These are phyloP conservation scores for Phrixothrix hirtus DNA, from an alignment of 2,888 invertebrate species.

Conservation along the genomic window DNA sequence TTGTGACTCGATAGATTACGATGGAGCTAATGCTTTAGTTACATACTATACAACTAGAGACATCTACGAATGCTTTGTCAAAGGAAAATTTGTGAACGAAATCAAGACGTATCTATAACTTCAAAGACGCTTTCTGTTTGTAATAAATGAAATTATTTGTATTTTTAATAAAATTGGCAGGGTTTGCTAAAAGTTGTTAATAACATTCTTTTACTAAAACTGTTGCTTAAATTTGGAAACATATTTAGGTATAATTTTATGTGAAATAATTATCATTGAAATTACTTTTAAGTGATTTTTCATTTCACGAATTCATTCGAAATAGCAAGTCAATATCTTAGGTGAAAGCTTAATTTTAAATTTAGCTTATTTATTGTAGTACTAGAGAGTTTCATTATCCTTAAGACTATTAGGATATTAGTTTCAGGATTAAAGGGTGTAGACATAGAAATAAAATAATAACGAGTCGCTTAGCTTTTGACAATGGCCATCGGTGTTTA, in stretches of 20 bases:
- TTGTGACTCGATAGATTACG: constrained; percentile 23
- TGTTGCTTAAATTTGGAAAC: no score
- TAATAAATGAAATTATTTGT: no score
- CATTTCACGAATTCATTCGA: no score
- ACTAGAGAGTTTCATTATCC: constrained; percentile 13
- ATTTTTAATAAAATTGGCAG: no score
- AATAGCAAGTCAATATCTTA: not conserved
- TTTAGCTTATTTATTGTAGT: constrained; percentile 5
- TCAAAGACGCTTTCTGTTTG: no score
- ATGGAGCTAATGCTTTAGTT: constrained; percentile 20
- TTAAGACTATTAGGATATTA: constrained; percentile 14
- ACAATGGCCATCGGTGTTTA: constrained; percentile 29
- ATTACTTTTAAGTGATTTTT: no score
- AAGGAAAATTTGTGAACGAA: not conserved
- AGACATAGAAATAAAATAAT: constrained; percentile 31
- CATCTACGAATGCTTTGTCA: no score
- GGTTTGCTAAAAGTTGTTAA: no score
- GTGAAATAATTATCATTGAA: no score
- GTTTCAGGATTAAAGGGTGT: constrained; percentile 17
- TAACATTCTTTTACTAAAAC: no score
- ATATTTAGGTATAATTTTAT: no score
- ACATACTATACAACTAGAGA: constrained; percentile 7
- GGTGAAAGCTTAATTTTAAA: not conserved
- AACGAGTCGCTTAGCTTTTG: constrained; percentile 37
- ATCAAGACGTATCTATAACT: no score